These are phyloP conservation scores for Cheilosia pagana DNA, from an alignment of 2,888 invertebrate species.

Conservation along the genomic window DNA sequence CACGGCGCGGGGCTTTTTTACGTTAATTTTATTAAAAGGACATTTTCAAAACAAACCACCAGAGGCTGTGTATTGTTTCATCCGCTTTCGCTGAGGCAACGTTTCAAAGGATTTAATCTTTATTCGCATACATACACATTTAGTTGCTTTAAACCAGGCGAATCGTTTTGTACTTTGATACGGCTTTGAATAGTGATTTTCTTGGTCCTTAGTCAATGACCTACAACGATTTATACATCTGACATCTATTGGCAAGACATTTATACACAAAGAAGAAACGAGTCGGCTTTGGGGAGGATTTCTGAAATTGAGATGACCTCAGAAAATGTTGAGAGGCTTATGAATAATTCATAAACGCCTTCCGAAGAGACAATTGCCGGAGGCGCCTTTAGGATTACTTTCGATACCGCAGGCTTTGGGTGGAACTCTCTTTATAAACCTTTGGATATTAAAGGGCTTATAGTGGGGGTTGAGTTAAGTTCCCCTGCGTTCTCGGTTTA, in stretches of 20 bases:
- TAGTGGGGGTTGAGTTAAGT: slow-evolving; percentile 13
- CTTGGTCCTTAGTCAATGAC: slow-evolving; percentile 39
- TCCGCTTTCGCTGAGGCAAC: background rate
- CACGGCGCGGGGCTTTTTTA: slow-evolving; percentile 31
- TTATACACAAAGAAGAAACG: background rate
- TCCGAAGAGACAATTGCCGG: slow-evolving; percentile 43
- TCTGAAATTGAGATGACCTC: slow-evolving; percentile 49
- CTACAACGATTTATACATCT: slow-evolving; percentile 45
- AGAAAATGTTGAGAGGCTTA: slow-evolving; percentile 34
- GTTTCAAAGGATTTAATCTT: slow-evolving; percentile 49
- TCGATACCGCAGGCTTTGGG: slow-evolving; percentile 23
- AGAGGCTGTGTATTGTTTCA: slow-evolving; percentile 20
- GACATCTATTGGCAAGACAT: slow-evolving; percentile 35
- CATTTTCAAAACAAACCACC: slow-evolving; percentile 31
- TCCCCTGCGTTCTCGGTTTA: no score
- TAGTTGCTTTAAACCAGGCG: background rate
- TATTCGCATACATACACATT: slow-evolving; percentile 15
- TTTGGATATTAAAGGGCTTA: slow-evolving; percentile 13
- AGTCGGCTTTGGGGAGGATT: slow-evolving; percentile 41
- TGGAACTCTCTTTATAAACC: slow-evolving; percentile 13
- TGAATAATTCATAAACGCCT: slow-evolving; percentile 54
- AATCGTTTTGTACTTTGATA: background rate
- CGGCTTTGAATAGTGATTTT: slow-evolving; percentile 10
- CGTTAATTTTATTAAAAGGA: slow-evolving; percentile 50
- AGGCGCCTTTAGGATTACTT: slow-evolving; percentile 7